Base-by-base conservation (phyloP, 1,140 invertebrate species). In the Maniola jurtina region DNA sequence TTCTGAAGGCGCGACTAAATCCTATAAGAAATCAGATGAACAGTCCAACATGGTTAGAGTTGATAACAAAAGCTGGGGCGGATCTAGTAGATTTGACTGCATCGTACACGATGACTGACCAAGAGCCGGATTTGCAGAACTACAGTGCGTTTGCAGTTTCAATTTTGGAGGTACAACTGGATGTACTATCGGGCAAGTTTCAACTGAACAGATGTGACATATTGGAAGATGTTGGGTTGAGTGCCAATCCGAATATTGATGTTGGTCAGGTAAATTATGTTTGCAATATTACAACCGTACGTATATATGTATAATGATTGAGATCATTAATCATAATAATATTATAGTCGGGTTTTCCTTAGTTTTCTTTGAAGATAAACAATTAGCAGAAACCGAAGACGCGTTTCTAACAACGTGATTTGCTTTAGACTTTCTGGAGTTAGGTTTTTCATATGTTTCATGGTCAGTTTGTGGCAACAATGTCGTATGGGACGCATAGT, bases 241-340 rank as follows among this genome's bases (percentile, higher is more conserved):
- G 95, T 84, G 83, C 96, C 61, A 96, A 93, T 85, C 96, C 96
- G 10, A 89, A 93, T 72, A 88, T 97, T 35, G 97, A 98, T 87
- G 88, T 98, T 61, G 97, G 97, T 47, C 97, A 98, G 92, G 88
- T 68, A 57, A 36, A 45, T 11, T n/a, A 34, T 63, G 14, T 68
- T 61, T 60, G 56, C 16, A 62, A 66, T 58, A 47, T 35, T 35
- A 48, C 0, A 14, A 9, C n/a, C n/a, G n/a, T n/a, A n/a, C n/a
- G n/a, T n/a, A n/a, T n/a, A n/a, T n/a, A n/a, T n/a, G n/a, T n/a
- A n/a, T n/a, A n/a, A n/a, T n/a, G n/a, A n/a, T n/a, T n/a, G n/a
- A n/a, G n/a, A n/a, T n/a, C n/a, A n/a, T n/a, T n/a, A n/a, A n/a
- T n/a, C n/a, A n/a, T n/a, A n/a, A n/a, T n/a, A n/a, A n/a, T n/a